Percentiles rank a stretch among this genome's conserved stretches.
Evolutionary conservation across 2,797 vertebrate genomes (phyloP).

Genomic region (Lagorchestes hirsutus): DNA sequence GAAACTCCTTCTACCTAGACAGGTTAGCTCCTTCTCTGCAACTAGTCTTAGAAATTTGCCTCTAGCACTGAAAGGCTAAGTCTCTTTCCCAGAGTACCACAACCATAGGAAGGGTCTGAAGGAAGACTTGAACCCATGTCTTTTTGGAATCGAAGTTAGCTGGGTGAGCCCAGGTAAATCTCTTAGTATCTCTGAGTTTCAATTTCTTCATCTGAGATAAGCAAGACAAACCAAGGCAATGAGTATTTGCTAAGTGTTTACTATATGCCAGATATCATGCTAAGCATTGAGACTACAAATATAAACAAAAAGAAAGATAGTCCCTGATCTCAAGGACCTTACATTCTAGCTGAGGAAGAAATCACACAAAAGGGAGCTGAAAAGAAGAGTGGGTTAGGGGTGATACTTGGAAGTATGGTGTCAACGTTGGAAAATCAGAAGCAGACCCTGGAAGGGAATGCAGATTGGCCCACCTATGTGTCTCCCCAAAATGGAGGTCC

Average conservation of each 20-base stretch:
- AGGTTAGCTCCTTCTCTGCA: not conserved
- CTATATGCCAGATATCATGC: not conserved
- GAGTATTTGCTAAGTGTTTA: not conserved
- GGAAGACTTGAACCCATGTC: not conserved
- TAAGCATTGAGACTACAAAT: not conserved
- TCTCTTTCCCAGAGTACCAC: not conserved
- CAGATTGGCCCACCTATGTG: not conserved
- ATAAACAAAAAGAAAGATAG: not conserved
- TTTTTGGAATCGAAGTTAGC: not conserved
- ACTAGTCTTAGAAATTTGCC: not conserved
- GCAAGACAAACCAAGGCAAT: not conserved
- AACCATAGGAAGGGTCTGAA: not conserved
- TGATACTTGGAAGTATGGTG: not conserved
- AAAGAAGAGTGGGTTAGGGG: not conserved
- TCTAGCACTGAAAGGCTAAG: not conserved
- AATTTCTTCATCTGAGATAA: not conserved
- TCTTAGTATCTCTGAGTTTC: not conserved
- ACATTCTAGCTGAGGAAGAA: not conserved
- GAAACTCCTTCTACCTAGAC: not conserved
- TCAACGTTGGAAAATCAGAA: not conserved
- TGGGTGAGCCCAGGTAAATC: not conserved
- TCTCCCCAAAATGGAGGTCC: not conserved
- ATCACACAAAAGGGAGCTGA: not conserved
- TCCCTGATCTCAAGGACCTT: not conserved
- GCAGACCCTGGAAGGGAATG: not conserved